phyloP scores from a whole-genome alignment of 1,140 invertebrate genomes.

The Schmidtea mediterranea region DNA sequence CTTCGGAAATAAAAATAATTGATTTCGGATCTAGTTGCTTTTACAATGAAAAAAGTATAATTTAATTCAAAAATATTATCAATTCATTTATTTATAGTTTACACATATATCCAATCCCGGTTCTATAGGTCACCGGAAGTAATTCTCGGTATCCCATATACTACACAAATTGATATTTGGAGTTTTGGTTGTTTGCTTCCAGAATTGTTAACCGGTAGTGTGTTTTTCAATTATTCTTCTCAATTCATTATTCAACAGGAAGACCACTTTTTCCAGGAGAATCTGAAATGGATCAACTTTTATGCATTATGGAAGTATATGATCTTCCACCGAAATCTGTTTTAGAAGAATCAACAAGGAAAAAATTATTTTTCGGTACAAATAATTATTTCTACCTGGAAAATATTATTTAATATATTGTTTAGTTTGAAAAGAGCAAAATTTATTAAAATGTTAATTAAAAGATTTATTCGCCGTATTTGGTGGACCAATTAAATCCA shows the following conservation, averaged over 20 bases:
- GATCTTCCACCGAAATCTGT: slow-evolving; percentile 17
- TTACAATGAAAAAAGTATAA: slow-evolving; percentile 22
- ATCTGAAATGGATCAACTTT: slow-evolving; percentile 26
- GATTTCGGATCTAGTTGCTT: slow-evolving; percentile 29
- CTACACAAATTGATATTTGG: slow-evolving; percentile 56
- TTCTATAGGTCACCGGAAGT: slow-evolving; percentile 28
- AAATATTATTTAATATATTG: no score
- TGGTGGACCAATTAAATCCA: no score
- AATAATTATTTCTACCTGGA: no score
- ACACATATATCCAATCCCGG: slow-evolving; percentile 27
- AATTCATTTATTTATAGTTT: slow-evolving; percentile 14
- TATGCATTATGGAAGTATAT: slow-evolving; percentile 25
- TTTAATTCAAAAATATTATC: background rate
- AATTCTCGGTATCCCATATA: slow-evolving; percentile 41
- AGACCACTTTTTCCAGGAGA: slow-evolving; percentile 26
- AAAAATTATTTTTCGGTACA: slow-evolving; percentile 2
- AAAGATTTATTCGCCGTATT: no score
- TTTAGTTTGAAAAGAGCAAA: no score
- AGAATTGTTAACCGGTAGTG: slow-evolving; percentile 43
- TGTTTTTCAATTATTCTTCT: background rate
- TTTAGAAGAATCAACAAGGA: slow-evolving; percentile 8
- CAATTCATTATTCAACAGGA: slow-evolving; percentile 9
- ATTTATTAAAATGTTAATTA: no score
- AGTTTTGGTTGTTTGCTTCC: slow-evolving; percentile 78
- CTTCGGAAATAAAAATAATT: slow-evolving; percentile 27